These are phyloP conservation scores for Tetrapedia diversipes DNA, from an alignment of 2,888 invertebrate species.

Conservation along the genomic window DNA sequence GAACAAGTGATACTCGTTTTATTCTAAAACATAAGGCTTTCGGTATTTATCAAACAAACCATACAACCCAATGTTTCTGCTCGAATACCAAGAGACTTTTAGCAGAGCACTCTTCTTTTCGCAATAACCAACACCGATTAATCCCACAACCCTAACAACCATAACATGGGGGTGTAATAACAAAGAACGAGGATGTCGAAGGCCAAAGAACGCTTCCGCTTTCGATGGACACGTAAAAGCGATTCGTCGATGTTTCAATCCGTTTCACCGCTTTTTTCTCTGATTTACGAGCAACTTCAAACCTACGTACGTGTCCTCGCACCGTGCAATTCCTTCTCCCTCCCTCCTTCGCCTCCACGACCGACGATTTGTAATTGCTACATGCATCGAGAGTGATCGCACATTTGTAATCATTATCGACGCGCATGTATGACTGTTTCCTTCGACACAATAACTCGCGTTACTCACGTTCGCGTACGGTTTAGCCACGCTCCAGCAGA, in stretches of 20 bases:
- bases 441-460: slow-evolving; percentile 53
- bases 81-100: too few relatives aligned
- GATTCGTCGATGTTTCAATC: not conserved
- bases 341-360: not conserved
- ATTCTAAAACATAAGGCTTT: not conserved
- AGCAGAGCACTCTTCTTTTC: not conserved
- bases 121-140: slow-evolving; percentile 5
- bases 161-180: not conserved
- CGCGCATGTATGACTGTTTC: slow-evolving; percentile 56
- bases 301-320: not conserved
- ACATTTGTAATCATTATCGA: slow-evolving; percentile 60
- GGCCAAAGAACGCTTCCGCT: slow-evolving; percentile 30
- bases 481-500: slow-evolving; percentile 59
- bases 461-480: slow-evolving; percentile 64
- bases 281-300: slow-evolving; percentile 9
- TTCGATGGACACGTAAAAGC: slow-evolving; percentile 7
- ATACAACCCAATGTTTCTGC: too few relatives aligned
- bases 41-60: too few relatives aligned
- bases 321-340: not conserved
- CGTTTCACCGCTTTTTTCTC: slow-evolving; percentile 8
- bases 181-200: slow-evolving; percentile 4
- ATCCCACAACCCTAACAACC: slow-evolving; percentile 25
- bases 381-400: slow-evolving; percentile 45
- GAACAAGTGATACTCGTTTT: too few relatives aligned
- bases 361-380: slow-evolving; percentile 45